Evolutionary conservation across 2,113 vertebrate genomes (phyloP).

Genomic region (Phyllostomus hastatus): DNA sequence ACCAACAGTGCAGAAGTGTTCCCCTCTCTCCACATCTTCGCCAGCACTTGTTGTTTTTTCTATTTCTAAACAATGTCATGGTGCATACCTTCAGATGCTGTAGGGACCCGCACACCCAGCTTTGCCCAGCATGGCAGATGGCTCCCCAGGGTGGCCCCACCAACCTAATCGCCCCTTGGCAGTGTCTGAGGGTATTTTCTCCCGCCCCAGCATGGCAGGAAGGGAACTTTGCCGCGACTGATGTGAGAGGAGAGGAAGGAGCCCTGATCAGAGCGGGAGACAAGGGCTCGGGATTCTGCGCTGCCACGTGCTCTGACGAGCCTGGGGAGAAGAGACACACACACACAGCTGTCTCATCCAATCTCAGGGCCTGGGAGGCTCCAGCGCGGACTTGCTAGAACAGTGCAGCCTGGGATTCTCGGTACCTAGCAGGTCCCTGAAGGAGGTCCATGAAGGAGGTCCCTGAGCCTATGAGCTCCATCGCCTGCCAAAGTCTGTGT

Average conservation of each 20-base stretch:
- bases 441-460: not conserved
- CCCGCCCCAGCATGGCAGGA: not conserved
- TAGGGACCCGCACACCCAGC: not conserved
- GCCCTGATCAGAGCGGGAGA: accelerated
- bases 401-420: not conserved
- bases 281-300: accelerated
- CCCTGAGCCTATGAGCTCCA: accelerated
- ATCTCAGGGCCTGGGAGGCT: not conserved
- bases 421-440: not conserved
- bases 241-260: not conserved
- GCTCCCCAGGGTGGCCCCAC: not conserved
- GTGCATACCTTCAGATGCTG: not conserved
- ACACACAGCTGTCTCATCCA: accelerated
- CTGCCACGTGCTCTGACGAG: not conserved
- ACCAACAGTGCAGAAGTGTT: too few relatives aligned
- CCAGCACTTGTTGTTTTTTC: not conserved
- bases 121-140: accelerated
- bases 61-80: not conserved
- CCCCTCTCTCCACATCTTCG: too few relatives aligned
- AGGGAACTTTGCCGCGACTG: accelerated
- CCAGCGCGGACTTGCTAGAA: not conserved
- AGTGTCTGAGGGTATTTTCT: not conserved
- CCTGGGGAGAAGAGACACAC: not conserved
- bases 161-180: too few relatives aligned
- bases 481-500: accelerated